Percentiles rank a stretch among this genome's conserved stretches.
These are phyloP conservation scores for Alentia gelatinosa DNA, from an alignment of 2,888 invertebrate genomes.

Conservation along the genomic window DNA sequence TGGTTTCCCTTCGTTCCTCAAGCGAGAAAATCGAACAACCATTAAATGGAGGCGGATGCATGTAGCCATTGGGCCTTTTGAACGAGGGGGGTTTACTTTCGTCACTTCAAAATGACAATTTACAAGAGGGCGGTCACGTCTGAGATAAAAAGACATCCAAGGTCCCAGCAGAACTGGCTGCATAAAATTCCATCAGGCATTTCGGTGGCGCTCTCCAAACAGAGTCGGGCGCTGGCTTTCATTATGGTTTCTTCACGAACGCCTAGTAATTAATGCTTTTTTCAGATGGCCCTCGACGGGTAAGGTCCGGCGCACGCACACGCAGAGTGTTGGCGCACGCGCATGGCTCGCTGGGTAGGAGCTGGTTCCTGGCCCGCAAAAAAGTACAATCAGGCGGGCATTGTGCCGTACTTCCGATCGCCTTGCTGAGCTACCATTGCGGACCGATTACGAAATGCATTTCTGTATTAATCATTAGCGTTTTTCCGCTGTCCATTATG, in stretches of 20 bases:
- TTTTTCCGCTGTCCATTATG: not conserved
- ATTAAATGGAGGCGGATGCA: not conserved
- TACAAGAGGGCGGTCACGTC: not conserved
- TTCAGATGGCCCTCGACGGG: not conserved
- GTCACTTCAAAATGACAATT: not conserved
- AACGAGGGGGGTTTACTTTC: not conserved
- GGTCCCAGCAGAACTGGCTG: not conserved
- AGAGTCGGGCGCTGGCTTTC: not conserved
- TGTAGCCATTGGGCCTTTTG: not conserved
- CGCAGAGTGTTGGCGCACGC: not conserved
- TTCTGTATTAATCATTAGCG: constrained; percentile 21
- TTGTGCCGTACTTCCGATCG: not conserved
- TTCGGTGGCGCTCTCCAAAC: not conserved
- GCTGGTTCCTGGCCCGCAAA: not conserved
- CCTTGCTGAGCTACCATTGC: not conserved
- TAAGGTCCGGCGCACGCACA: not conserved
- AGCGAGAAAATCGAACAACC: not conserved
- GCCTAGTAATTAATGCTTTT: not conserved
- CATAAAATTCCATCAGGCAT: not conserved
- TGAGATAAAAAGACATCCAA: not conserved
- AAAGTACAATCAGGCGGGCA: not conserved
- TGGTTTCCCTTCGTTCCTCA: not conserved
- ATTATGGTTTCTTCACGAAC: not conserved
- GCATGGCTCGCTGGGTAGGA: not conserved
- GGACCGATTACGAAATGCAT: constrained; percentile 8